phyloP scores from a whole-genome alignment of 2,113 vertebrate species.

The Phycodurus eques region DNA sequence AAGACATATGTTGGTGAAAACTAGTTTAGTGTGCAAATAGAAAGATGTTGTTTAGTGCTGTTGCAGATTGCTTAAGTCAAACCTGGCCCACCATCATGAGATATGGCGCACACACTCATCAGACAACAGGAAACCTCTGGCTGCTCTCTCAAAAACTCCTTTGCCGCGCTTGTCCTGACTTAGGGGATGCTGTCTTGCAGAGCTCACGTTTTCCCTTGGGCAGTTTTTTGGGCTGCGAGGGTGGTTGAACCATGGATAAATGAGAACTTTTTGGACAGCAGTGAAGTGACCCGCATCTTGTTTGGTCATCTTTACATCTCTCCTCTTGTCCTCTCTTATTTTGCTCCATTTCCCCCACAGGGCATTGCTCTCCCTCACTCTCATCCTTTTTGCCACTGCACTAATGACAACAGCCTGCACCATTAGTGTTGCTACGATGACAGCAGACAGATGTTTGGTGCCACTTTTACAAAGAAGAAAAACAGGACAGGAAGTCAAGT shows the following conservation, averaged over 20 bases:
- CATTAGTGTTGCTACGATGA: slow-evolving; percentile 85
- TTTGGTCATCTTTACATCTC: slow-evolving; percentile 60
- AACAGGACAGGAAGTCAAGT: slow-evolving; percentile 47
- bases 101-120: slow-evolving; percentile 33
- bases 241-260: slow-evolving; percentile 38
- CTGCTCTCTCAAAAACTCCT: slow-evolving; percentile 19
- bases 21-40: slow-evolving; percentile 53
- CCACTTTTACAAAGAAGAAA: slow-evolving; percentile 72
- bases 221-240: slow-evolving; percentile 25
- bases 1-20: slow-evolving; percentile 61
- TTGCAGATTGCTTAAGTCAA: slow-evolving; percentile 45
- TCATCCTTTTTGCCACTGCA: slow-evolving; percentile 47
- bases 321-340: slow-evolving; percentile 53
- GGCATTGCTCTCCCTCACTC: slow-evolving; percentile 29
- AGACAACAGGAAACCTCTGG: slow-evolving; percentile 58
- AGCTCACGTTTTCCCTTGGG: slow-evolving; percentile 41
- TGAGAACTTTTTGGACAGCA: slow-evolving; percentile 59
- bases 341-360: slow-evolving; percentile 46
- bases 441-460: slow-evolving; percentile 93
- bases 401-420: slow-evolving; percentile 59
- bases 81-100: slow-evolving; percentile 35
- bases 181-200: slow-evolving; percentile 46
- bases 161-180: slow-evolving; percentile 29
- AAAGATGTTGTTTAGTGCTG: slow-evolving; percentile 67
- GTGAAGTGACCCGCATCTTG: slow-evolving; percentile 63